Evolutionary conservation across 2,888 invertebrate genomes (phyloP).

Genomic region (Carpatolechia fugitivella): DNA sequence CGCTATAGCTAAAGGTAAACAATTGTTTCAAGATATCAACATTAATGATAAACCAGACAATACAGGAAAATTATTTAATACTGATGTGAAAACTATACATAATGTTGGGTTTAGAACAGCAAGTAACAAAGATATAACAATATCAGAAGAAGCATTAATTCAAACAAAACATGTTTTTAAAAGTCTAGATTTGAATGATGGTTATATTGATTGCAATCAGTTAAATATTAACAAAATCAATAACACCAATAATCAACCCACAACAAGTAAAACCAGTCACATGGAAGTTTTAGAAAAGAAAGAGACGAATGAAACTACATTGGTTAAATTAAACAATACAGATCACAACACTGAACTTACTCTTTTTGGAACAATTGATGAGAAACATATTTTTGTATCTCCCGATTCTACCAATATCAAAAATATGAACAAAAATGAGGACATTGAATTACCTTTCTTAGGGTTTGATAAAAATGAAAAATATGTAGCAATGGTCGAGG

Average conservation of each 20-base stretch:
- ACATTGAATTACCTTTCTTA: background rate
- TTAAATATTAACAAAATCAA: background rate
- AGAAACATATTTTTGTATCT: background rate
- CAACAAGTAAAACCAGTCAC: no score
- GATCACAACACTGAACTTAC: no score
- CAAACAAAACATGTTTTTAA: background rate
- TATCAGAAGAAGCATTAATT: background rate
- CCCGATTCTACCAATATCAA: background rate
- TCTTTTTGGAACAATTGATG: background rate
- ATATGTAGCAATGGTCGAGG: background rate
- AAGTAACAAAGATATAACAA: conserved; percentile 31
- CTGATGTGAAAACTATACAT: background rate
- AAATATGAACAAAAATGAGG: background rate
- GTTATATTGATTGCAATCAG: background rate
- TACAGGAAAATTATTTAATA: background rate
- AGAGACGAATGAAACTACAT: no score
- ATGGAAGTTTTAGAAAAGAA: no score
- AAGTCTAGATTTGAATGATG: background rate
- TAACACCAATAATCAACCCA: no score
- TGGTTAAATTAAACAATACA: no score
- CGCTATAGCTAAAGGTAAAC: conserved; percentile 30
- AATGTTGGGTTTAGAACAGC: background rate
- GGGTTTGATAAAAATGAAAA: background rate
- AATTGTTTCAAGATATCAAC: conserved; percentile 34
- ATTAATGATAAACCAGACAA: background rate